Evolutionary conservation across 2,113 vertebrate genomes (phyloP), one percentile per base, ranked within the genome.

Genomic region (Pseudolaguvia tuberculata): DNA sequence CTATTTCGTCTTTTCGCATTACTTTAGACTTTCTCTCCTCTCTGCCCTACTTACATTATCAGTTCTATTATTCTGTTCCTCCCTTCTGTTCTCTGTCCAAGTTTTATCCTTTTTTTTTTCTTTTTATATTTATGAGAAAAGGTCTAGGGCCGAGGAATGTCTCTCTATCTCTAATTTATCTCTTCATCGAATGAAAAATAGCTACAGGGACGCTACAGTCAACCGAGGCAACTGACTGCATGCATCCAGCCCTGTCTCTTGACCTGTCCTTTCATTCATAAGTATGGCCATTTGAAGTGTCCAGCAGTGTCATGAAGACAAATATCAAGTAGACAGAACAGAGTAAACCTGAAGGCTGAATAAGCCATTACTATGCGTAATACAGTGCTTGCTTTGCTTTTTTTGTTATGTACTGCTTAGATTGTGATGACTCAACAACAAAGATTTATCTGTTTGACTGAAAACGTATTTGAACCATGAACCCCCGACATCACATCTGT

Each of bases 121-220:
- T 69, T 83, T 63, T 75, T 79, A 81, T 81, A 83, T 83, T 83
- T 73, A 83, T 83, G 72, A 83, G 75, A 47, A 63, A 72, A 73
- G 75, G 78, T 76, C 80, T 73, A 76, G 75, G 67, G 67, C 78
- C 68, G 77, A 77, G 65, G 77, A 74, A 83, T 79, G 57, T 79
- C 62, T 58, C 75, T 75, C 52, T 39, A 63, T 63, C 75, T 58
- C 42, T 53, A 73, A 79, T 72, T 62, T 53, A 79, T 77, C 71
- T 73, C 51, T 66, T 56, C 21, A 58, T 14, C 69, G 67, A 79
- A 77, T 76, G 65, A 83, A 66, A 76, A 70, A 80, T 39, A 75
- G 70, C 74, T 68, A 73, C 72, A 35, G 31, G 31, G 31, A 4
- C 3, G 31, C 79, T 81, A 59, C 69, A 50, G 75, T 35, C 57